Evolutionary conservation across 2,888 invertebrate genomes (phyloP), one percentile per base, ranked within the genome.

Genomic region (Agrypnus murinus): DNA sequence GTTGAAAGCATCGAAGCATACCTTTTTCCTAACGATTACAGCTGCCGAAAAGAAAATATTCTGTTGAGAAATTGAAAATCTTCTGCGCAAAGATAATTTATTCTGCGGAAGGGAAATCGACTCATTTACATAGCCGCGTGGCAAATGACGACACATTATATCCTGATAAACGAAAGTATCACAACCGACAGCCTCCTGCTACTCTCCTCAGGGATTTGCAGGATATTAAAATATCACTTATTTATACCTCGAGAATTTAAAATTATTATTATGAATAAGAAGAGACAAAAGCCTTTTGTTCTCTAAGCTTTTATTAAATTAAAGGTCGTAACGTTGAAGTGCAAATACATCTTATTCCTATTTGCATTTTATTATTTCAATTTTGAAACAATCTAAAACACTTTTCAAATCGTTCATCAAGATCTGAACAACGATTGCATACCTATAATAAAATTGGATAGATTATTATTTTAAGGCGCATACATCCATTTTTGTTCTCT

Each of bases 121-220:
- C 77, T 77, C 77, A 78, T 78, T 78, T 78, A 74, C 77, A 78
- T 78, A 77, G 74, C 76, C 73, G 75, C 71, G 76, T 78, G 76
- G 79, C 78, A 78, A 79, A 79, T 79, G 78, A 79, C 78, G 77
- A 77, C 74, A 76, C 78, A 78, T 79, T 78, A 79, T 76, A 77
- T 77, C 72, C 75, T 77, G 79, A 78, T 79, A 77, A 79, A 78
- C 77, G 74, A 66, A 75, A 72, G 72, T 72, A 71, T 75, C 75
- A 74, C 68, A 75, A 71, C 48, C 71, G 67, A 68, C 67, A 68
- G 67, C 63, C 65, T 67, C 67, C 58, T 64, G 64, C 58, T 45
- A 45, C 59, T 68, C 65, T 72, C 72, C 72, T 69, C 59, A 25
- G 69, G 72, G 72, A 72, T 57, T 69, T 64, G 38, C 72, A 66